Conservation (phyloP, 2,888 invertebrate genomes). For the Drosophila hamatofila region DNA sequence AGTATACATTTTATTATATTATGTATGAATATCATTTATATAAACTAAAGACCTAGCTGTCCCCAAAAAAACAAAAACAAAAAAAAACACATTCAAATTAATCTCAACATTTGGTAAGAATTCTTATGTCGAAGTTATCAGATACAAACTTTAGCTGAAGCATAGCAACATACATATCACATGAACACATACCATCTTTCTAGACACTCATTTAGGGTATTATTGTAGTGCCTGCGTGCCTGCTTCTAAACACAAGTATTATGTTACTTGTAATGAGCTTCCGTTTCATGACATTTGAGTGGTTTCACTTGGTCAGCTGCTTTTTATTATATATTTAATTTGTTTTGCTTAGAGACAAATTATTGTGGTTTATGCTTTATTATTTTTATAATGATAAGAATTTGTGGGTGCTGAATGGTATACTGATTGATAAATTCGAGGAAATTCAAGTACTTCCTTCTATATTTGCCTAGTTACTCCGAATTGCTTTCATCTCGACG, state of each 20-base stretch:
- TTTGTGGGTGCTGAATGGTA: constrained; percentile 42
- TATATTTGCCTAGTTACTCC: not conserved
- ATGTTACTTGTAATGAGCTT: constrained; percentile 25
- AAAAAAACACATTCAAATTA: too few relatives aligned
- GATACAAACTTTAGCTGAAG: not conserved
- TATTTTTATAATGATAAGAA: constrained; percentile 21
- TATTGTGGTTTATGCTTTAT: constrained; percentile 22
- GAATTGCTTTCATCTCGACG: constrained; percentile 19
- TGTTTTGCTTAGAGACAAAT: constrained; percentile 9
- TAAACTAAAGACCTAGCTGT: too few relatives aligned
- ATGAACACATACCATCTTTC: too few relatives aligned
- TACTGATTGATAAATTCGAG: constrained; percentile 33
- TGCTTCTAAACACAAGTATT: not conserved
- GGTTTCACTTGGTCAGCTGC: constrained; percentile 30
- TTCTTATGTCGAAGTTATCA: too few relatives aligned
- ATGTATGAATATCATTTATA: too few relatives aligned
- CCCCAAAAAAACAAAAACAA: too few relatives aligned
- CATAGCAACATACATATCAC: not conserved
- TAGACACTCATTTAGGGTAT: not conserved
- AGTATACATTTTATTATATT: too few relatives aligned
- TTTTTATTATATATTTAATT: constrained; percentile 8
- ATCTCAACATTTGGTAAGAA: not conserved
- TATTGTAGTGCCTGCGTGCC: not conserved
- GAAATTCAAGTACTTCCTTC: constrained; percentile 6
- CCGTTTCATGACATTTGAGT: constrained; percentile 28